These are phyloP conservation scores for Nephotettix cincticeps DNA, from an alignment of 1,140 invertebrate genomes.

Conservation along the genomic window DNA sequence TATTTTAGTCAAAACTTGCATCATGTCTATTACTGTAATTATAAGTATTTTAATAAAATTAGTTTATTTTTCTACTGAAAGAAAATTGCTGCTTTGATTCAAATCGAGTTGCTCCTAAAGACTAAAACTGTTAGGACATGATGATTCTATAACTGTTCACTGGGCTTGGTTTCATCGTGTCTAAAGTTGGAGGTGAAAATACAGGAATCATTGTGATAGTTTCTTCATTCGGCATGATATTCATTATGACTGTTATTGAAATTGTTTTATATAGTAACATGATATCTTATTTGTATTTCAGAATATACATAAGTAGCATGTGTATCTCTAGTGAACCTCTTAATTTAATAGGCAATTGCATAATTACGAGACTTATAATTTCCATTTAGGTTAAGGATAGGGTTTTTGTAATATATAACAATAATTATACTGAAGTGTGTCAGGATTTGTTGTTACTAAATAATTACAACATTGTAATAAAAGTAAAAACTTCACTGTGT, in stretches of 20 bases:
- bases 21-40: background rate
- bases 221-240: background rate
- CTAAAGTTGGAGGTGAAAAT: conserved; percentile 9
- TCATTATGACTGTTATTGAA: background rate
- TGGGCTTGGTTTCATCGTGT: background rate
- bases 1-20: background rate
- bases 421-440: too few species aligned
- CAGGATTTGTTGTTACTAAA: too few species aligned
- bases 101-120: background rate
- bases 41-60: conserved; percentile 8
- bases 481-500: background rate
- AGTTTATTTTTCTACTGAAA: background rate
- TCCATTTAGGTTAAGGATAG: too few species aligned
- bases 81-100: background rate
- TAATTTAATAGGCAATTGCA: too few species aligned
- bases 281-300: conserved; percentile 12
- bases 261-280: background rate
- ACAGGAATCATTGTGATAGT: conserved; percentile 14
- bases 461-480: background rate
- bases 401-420: too few species aligned
- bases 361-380: too few species aligned
- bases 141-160: background rate
- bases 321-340: too few species aligned
- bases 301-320: too few species aligned
- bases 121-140: background rate